These are phyloP conservation scores for Phortica magna DNA, from an alignment of 2,888 invertebrate genomes.

Conservation along the genomic window DNA sequence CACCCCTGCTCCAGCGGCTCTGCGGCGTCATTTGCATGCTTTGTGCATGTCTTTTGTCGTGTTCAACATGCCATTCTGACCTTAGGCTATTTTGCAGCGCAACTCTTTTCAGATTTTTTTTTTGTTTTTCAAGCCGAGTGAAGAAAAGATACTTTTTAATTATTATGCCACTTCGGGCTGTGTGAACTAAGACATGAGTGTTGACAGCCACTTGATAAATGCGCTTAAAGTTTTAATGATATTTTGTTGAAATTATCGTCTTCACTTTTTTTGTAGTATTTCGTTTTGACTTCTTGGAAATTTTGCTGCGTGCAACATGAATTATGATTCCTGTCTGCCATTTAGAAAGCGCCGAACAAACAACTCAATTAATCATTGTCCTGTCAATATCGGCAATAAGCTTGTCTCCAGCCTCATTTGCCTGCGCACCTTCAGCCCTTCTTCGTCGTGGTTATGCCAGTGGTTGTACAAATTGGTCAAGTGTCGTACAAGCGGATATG, in stretches of 20 bases:
- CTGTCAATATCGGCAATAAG: conserved; percentile 42
- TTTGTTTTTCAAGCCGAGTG: neutral
- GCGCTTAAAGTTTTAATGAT: conserved; percentile 6
- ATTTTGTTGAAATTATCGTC: conserved; percentile 28
- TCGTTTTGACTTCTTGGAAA: conserved; percentile 18
- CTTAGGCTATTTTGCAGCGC: conserved; percentile 7
- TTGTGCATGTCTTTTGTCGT: conserved; percentile 15
- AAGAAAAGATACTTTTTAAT: conserved; percentile 14
- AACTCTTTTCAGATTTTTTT: conserved; percentile 1
- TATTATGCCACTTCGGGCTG: conserved; percentile 8
- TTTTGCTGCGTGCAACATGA: neutral
- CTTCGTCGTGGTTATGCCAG: neutral
- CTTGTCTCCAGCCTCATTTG: neutral
- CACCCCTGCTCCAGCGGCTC: neutral
- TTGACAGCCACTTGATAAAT: conserved; percentile 20
- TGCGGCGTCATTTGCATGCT: neutral
- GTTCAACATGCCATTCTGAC: conserved; percentile 18
- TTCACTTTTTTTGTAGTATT: too few species aligned
- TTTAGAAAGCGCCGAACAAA: conserved; percentile 35
- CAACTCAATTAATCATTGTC: conserved; percentile 67
- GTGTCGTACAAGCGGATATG: conserved; percentile 49
- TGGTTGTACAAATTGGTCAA: neutral
- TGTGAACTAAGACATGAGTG: neutral
- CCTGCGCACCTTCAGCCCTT: neutral
- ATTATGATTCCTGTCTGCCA: conserved; percentile 43